Conservation (phyloP, 1,140 invertebrate genomes). For the Metaphire vulgaris region DNA sequence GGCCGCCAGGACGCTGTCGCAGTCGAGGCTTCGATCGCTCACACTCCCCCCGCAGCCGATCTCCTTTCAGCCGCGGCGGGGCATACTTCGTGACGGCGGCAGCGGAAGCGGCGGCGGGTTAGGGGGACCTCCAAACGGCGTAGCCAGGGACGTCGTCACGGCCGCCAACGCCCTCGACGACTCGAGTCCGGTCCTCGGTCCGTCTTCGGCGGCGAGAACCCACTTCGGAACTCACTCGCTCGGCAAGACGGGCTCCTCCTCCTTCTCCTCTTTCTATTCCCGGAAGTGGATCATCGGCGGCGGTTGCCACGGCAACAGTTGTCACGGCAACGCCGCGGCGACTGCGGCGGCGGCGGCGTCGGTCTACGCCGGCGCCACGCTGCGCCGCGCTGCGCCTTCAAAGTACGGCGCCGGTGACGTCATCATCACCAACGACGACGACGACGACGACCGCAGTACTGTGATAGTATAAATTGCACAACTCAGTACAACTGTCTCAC, state of each 20-base stretch:
- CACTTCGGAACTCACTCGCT: not conserved
- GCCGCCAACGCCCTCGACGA: not conserved
- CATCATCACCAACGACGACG: not conserved
- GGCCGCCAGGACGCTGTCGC: not conserved
- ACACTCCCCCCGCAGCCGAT: not conserved
- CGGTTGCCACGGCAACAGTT: not conserved
- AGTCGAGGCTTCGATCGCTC: not conserved
- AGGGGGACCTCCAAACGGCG: not conserved
- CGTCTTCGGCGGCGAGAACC: no score
- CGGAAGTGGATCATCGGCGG: not conserved
- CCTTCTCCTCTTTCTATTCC: no score
- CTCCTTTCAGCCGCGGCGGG: not conserved
- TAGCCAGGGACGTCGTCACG: not conserved
- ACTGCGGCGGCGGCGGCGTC: not conserved
- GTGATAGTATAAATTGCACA: not conserved
- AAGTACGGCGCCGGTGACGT: not conserved
- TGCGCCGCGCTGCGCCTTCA: not conserved
- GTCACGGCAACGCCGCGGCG: not conserved
- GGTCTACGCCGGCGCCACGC: not conserved
- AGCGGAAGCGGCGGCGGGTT: no score
- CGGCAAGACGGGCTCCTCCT: not conserved
- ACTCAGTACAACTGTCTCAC: no score
- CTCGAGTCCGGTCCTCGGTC: no score
- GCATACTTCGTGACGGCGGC: not conserved
- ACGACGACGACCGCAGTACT: not conserved